Percentiles rank a stretch among this genome's conserved stretches.
These are phyloP conservation scores for Chrosomus eos DNA, from an alignment of 2,797 vertebrate genomes.

Conservation along the genomic window DNA sequence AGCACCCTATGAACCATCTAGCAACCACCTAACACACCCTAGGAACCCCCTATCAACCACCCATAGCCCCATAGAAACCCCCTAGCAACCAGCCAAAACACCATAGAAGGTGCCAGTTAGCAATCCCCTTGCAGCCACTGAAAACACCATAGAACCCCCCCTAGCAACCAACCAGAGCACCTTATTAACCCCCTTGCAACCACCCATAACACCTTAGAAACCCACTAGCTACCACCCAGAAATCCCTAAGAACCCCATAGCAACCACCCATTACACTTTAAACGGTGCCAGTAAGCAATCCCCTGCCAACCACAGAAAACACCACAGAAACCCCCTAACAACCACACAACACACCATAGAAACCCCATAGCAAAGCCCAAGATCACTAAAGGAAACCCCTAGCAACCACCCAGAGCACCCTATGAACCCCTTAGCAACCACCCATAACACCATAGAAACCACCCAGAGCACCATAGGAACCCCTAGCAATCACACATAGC, in stretches of 20 bases:
- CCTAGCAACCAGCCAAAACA: neutral
- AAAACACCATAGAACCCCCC: neutral
- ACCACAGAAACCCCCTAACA: neutral
- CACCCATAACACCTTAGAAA: too few species aligned
- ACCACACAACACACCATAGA: neutral
- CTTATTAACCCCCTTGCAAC: neutral
- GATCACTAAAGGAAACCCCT: too few species aligned
- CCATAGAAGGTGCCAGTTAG: neutral
- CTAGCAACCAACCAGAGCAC: neutral
- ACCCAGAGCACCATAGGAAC: too few species aligned
- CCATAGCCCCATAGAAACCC: neutral
- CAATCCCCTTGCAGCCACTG: neutral
- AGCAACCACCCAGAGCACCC: neutral
- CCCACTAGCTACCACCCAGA: too few species aligned
- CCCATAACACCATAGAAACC: too few species aligned
- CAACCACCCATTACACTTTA: too few species aligned
- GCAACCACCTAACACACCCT: neutral
- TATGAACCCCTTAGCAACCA: neutral
- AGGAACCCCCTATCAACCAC: neutral
- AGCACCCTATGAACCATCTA: neutral
- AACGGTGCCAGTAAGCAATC: too few species aligned
- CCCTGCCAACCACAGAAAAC: too few species aligned
- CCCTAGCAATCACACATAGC: neutral
- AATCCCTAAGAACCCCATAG: too few species aligned
- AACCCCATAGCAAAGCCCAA: too few species aligned